Conservation (phyloP, 2,888 invertebrate species). For the Leptinotarsa rubiginosa region DNA sequence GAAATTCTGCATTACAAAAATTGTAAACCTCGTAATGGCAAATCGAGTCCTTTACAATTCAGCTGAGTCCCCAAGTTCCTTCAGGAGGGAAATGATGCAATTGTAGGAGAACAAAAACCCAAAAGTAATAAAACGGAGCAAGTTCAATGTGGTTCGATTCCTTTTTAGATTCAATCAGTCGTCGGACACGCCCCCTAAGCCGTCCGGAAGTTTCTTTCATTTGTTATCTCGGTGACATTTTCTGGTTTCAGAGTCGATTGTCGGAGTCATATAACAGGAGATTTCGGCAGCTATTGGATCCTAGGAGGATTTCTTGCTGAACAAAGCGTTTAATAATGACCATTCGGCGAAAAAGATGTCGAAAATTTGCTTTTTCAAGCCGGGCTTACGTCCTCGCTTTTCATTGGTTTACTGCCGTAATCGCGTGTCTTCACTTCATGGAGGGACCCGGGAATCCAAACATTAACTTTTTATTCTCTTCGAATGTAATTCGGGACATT, state of each 20-base stretch:
- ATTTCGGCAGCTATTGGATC: slow-evolving; percentile 63
- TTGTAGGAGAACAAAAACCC: slow-evolving; percentile 28
- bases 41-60: not conserved
- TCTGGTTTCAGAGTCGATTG: slow-evolving; percentile 58
- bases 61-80: not conserved
- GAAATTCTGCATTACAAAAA: no score
- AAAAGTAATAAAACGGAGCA: slow-evolving; percentile 49
- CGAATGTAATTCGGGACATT: slow-evolving; percentile 54
- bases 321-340: slow-evolving; percentile 67
- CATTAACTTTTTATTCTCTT: slow-evolving; percentile 49
- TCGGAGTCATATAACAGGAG: slow-evolving; percentile 62
- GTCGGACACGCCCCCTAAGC: slow-evolving; percentile 57
- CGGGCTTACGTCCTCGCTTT: slow-evolving; percentile 48
- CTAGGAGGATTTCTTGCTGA: slow-evolving; percentile 64
- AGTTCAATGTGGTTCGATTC: slow-evolving; percentile 54
- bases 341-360: slow-evolving; percentile 51
- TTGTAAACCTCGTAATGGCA: not conserved
- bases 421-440: slow-evolving; percentile 54
- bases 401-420: slow-evolving; percentile 55
- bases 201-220: slow-evolving; percentile 58
- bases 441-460: slow-evolving; percentile 40
- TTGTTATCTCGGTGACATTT: slow-evolving; percentile 62
- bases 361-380: slow-evolving; percentile 57
- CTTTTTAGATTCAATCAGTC: slow-evolving; percentile 60
- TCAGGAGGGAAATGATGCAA: slow-evolving; percentile 17